These are phyloP conservation scores for Piprites chloris DNA, from an alignment of 2,113 vertebrate species.

Conservation along the genomic window DNA sequence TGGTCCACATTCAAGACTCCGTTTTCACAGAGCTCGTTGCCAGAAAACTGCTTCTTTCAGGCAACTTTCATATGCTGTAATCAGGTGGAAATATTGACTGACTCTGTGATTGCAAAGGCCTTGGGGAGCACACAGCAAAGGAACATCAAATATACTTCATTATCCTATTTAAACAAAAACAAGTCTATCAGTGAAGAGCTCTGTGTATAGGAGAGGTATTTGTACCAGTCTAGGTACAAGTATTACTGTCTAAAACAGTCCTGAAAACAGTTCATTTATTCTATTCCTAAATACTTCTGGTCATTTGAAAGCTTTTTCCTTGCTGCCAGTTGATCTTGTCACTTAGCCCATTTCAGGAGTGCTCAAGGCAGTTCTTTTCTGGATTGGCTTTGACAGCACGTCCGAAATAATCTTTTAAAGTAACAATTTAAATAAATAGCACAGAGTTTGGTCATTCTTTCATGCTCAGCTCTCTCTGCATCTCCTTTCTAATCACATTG, in stretches of 20 bases:
- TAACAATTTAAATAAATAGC: neutral
- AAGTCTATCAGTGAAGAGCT: neutral
- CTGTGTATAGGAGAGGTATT: neutral
- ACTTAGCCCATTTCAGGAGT: neutral
- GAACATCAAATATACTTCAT: neutral
- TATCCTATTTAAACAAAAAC: neutral
- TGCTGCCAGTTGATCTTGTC: neutral
- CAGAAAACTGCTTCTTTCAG: neutral
- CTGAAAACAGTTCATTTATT: neutral
- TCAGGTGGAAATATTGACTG: neutral
- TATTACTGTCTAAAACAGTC: neutral
- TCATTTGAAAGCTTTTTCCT: neutral
- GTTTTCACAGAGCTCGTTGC: neutral
- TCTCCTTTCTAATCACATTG: constrained; percentile 19
- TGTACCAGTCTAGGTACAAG: neutral
- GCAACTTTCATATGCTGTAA: neutral
- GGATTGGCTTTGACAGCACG: constrained; percentile 33
- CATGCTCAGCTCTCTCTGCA: neutral
- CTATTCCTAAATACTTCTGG: neutral
- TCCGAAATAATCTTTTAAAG: constrained; percentile 17
- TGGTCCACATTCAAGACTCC: neutral
- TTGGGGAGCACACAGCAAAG: neutral
- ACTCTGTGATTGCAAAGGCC: neutral
- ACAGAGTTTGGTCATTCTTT: neutral
- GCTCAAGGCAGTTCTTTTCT: neutral